Conservation (phyloP, 2,888 invertebrate genomes). For the Trissoscelio sp. region DNA sequence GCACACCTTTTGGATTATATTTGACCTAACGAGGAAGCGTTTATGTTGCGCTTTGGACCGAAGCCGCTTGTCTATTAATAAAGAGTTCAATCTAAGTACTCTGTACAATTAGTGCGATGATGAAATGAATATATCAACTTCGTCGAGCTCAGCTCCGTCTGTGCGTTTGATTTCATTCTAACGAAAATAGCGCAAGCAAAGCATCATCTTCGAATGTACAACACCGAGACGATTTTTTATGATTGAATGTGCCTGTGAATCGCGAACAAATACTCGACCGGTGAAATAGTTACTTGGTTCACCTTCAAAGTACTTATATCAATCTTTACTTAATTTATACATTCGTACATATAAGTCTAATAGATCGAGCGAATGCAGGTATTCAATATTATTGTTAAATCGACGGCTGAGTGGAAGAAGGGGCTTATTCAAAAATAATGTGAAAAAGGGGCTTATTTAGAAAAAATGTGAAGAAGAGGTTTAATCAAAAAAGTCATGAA, state of each 20-base stretch:
- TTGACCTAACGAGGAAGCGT: slow-evolving; percentile 11
- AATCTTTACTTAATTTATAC: slow-evolving; percentile 54
- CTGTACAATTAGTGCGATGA: slow-evolving; percentile 50
- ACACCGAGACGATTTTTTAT: slow-evolving; percentile 31
- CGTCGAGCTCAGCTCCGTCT: slow-evolving; percentile 26
- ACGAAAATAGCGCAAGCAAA: slow-evolving; percentile 22
- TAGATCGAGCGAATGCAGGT: slow-evolving; percentile 9
- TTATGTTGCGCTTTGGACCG: slow-evolving; percentile 16
- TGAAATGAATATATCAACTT: slow-evolving; percentile 38
- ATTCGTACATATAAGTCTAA: slow-evolving; percentile 41
- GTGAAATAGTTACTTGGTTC: slow-evolving; percentile 33
- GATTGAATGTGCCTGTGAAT: slow-evolving; percentile 51
- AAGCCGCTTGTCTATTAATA: slow-evolving; percentile 38
- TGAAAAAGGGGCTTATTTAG: too few relatives aligned
- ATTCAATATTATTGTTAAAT: background rate
- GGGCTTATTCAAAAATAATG: too few relatives aligned
- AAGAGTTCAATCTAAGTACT: slow-evolving; percentile 44
- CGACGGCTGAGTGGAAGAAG: too few relatives aligned
- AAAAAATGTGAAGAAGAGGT: too few relatives aligned
- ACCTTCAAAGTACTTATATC: slow-evolving; percentile 51
- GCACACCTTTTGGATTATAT: slow-evolving; percentile 1
- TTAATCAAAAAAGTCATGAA: too few relatives aligned
- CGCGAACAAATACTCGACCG: slow-evolving; percentile 37
- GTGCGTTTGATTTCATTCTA: slow-evolving; percentile 34
- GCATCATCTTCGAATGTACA: slow-evolving; percentile 24